A percentile compares a stretch with the other conserved stretches of the same genome.
Conservation (phyloP, 23 tunicate genomes). For the Styela plicata region DNA sequence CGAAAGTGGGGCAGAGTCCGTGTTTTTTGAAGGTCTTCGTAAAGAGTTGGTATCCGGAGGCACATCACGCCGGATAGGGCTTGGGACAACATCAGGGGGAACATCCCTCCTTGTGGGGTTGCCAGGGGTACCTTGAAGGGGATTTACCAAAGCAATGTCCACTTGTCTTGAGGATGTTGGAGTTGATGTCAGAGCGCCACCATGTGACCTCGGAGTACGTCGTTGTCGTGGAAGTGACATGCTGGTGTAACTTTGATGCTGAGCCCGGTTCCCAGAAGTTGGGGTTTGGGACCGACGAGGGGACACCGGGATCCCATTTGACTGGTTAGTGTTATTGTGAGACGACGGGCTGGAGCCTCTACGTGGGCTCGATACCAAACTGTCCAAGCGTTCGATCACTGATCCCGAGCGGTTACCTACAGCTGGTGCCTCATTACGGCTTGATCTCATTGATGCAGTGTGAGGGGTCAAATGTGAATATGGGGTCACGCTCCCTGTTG, state of each 20-base stretch:
- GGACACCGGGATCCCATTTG: conserved; percentile 14
- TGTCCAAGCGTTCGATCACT: conserved; percentile 58
- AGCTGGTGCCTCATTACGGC: neutral
- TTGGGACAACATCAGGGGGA: conserved; percentile 52
- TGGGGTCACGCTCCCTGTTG: conserved; percentile 17
- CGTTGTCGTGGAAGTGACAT: conserved; percentile 22
- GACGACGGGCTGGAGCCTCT: conserved; percentile 4
- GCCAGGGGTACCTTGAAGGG: conserved; percentile 24
- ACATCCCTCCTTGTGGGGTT: conserved; percentile 61
- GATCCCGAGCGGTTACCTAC: conserved; percentile 2
- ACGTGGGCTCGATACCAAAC: conserved; percentile 61
- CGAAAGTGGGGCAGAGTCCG: conserved; percentile 16
- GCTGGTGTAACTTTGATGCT: neutral
- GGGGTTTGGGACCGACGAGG: conserved; percentile 17
- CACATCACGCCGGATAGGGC: conserved; percentile 79
- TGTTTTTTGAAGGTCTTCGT: conserved; percentile 5
- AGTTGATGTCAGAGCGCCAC: conserved; percentile 59
- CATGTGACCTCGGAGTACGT: conserved; percentile 8
- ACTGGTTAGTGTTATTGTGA: conserved; percentile 10
- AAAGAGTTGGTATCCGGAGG: conserved; percentile 47
- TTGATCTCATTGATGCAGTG: conserved; percentile 7
- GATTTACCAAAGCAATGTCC: conserved; percentile 40
- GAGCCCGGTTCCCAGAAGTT: conserved; percentile 31
- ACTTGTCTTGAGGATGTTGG: conserved; percentile 47
- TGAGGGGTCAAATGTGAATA: conserved; percentile 3